Percentiles rank a stretch among this genome's conserved stretches.
Conservation (phyloP, 2,888 invertebrate genomes). For the Melieria omissa region DNA sequence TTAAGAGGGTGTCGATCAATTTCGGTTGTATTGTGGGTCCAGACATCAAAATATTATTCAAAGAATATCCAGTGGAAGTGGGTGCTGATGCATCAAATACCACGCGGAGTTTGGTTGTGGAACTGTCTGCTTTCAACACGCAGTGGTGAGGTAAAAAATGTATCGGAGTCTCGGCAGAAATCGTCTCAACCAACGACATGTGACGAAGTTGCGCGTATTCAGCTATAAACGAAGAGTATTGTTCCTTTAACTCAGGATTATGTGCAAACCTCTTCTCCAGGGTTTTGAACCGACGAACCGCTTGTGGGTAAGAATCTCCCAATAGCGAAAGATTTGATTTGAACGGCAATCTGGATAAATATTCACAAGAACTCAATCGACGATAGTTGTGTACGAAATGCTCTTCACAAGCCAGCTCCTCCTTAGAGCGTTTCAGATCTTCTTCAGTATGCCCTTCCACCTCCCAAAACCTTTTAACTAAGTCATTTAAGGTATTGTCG, state of each 20-base stretch:
- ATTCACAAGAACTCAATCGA: background rate
- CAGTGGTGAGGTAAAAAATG: constrained; percentile 36
- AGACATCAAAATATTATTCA: constrained; percentile 18
- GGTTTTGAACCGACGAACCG: constrained; percentile 28
- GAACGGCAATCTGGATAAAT: background rate
- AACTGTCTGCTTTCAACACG: constrained; percentile 11
- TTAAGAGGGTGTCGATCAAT: constrained; percentile 14
- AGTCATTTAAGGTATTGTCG: background rate
- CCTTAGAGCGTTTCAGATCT: background rate
- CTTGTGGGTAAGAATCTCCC: constrained; percentile 35
- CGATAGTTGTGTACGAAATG: background rate
- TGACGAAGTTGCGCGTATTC: constrained; percentile 25
- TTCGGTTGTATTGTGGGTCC: constrained; percentile 19
- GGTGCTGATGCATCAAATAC: constrained; percentile 17
- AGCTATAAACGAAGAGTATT: constrained; percentile 20
- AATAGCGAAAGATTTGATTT: background rate
- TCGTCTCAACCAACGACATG: constrained; percentile 13
- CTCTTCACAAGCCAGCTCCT: background rate
- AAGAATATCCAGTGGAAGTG: constrained; percentile 8
- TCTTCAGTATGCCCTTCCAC: background rate
- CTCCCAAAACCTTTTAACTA: background rate
- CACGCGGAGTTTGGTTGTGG: constrained; percentile 18
- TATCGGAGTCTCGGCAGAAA: background rate
- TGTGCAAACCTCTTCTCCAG: constrained; percentile 19
- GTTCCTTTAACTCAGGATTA: constrained; percentile 10